Conservation (phyloP, 2,888 invertebrate genomes). For the Didymodactylos carnosus region DNA sequence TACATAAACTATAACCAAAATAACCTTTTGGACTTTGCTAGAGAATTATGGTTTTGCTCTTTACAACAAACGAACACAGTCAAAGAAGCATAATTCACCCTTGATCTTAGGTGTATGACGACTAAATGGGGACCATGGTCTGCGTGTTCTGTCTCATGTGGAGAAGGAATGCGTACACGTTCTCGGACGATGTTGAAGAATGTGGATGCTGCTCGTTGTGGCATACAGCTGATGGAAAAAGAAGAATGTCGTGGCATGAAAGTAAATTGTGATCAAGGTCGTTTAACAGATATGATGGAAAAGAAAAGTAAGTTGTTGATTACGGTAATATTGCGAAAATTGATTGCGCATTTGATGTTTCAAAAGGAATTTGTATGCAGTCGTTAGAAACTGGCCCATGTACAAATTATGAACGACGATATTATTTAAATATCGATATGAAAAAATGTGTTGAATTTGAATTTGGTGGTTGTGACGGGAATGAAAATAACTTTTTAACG, state of each 20-base stretch:
- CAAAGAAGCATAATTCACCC: not conserved
- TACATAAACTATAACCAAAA: not conserved
- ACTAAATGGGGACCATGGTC: constrained; percentile 66
- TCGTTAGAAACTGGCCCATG: constrained; percentile 6
- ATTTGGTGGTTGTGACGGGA: constrained; percentile 15
- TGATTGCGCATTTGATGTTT: too few relatives aligned
- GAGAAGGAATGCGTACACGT: constrained; percentile 41
- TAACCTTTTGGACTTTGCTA: too few relatives aligned
- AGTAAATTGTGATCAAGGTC: not conserved
- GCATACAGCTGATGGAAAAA: not conserved
- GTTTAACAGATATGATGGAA: not conserved
- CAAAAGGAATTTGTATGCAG: constrained; percentile 13
- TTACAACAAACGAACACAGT: not conserved
- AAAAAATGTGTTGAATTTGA: constrained; percentile 51
- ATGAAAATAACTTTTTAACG: constrained; percentile 15
- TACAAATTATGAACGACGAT: constrained; percentile 20
- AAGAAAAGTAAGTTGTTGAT: too few relatives aligned
- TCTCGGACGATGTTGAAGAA: constrained; percentile 22
- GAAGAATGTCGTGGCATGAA: not conserved
- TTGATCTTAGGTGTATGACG: constrained; percentile 27
- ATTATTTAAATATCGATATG: constrained; percentile 3
- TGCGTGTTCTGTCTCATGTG: constrained; percentile 58
- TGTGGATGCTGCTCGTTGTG: not conserved
- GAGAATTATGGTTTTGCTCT: too few relatives aligned
- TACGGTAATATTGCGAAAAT: too few relatives aligned